Evolutionary conservation across 2,888 invertebrate species (phyloP), one percentile per base, ranked within the genome.

Genomic region (Lasioglossum vierecki): DNA sequence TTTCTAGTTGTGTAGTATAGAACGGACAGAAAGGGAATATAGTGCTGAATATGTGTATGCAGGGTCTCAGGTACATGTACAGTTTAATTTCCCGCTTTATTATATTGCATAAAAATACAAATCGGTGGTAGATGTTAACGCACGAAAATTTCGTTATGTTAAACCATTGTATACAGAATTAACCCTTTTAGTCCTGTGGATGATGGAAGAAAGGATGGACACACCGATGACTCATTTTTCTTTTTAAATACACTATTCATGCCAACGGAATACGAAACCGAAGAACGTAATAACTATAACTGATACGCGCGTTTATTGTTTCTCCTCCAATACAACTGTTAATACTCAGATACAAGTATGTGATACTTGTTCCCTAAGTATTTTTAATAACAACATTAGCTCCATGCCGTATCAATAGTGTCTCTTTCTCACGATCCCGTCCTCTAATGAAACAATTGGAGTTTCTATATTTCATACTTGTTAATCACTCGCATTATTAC

Each of bases 41-140:
- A 53, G 3, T n/a, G 53, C n/a, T 53, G 9, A 57, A n/a, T 57
- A n/a, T 18, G 26, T 4, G 15, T 26, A 60, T 63, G 35, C n/a
- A 57, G n/a, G 9, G 22, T n/a, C 3, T n/a, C 57, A 57, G 57
- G 57, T 57, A 57, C 57, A n/a, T n/a, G 2, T 30, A 30, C 35
- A 44, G n/a, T 75, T 30, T 63, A 35, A 13, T 63, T 4, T 39
- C 26, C n/a, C 26, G 35, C 53, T 60, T 83, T 75, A 71, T 75
- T 76, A 46, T 66, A 70, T 63, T 63, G 49, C 77, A 78, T 75
- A 74, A 84, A 74, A 60, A 30, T 84, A 82, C 70, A 82, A 78
- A 60, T 78, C 26, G 39, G 35, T 35, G 26, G 82, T 49, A 39
- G 49, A 57, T n/a, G 11, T n/a, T 57, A 57, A 57, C n/a, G n/a